A percentile compares a stretch with the other conserved stretches of the same genome.
Evolutionary conservation across 2,113 vertebrate genomes (phyloP).

Genomic region (Pluvianellus socialis): DNA sequence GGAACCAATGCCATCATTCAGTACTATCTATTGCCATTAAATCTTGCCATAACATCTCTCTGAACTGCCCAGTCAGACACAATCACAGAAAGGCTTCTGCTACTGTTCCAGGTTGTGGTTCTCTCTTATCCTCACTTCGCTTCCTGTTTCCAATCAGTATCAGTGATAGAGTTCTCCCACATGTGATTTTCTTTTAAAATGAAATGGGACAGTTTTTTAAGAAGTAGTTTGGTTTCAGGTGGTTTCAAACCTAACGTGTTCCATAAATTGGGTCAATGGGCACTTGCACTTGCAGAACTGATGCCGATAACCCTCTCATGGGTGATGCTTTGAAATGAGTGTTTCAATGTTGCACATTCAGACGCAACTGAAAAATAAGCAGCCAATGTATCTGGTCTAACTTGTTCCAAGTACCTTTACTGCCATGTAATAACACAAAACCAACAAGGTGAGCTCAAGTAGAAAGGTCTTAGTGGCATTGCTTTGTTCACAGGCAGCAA

Average conservation of each 20-base stretch:
- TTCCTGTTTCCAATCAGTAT: background rate
- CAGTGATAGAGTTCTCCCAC: background rate
- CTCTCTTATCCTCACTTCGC: background rate
- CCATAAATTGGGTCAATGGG: background rate
- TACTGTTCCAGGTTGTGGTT: background rate
- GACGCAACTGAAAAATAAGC: background rate
- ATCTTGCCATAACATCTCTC: background rate
- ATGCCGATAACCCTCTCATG: background rate
- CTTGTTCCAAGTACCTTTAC: background rate
- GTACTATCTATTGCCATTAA: background rate
- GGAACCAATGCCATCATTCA: background rate
- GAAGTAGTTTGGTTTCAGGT: background rate
- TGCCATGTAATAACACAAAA: background rate
- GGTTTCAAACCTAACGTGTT: background rate
- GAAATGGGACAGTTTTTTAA: background rate
- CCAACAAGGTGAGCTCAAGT: rapidly evolving
- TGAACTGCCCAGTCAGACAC: background rate
- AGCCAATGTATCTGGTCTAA: background rate
- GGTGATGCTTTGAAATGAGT: background rate
- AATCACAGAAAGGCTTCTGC: background rate
- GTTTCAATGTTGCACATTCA: background rate
- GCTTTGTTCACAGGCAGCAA: background rate
- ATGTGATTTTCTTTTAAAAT: background rate
- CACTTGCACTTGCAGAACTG: background rate
- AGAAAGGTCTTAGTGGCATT: background rate